Conservation (phyloP, 2,888 invertebrate genomes). For the Deilephila porcellus region DNA sequence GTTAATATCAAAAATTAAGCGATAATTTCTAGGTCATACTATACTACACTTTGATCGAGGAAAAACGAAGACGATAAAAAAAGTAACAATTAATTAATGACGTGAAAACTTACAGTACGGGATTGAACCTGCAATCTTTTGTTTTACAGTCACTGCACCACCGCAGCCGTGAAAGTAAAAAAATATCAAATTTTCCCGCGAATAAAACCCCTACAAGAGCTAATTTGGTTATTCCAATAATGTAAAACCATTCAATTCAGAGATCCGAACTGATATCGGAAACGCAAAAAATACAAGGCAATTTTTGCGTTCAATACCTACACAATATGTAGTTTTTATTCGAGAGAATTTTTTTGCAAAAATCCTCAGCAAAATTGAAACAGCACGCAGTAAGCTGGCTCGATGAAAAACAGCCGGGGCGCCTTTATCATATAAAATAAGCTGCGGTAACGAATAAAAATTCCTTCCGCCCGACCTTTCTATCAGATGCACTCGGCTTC, state of each 20-base stretch:
- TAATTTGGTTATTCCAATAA: neutral
- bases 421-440: slow-evolving; percentile 47
- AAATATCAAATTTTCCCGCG: neutral
- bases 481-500: slow-evolving; percentile 58
- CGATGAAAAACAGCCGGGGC: slow-evolving; percentile 47
- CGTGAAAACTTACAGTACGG: too few relatives aligned
- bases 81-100: too few relatives aligned
- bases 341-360: neutral
- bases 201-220: neutral
- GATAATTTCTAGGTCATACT: too few relatives aligned
- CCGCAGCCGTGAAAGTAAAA: neutral
- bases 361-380: slow-evolving; percentile 28
- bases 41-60: too few relatives aligned
- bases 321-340: slow-evolving; percentile 6
- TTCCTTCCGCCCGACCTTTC: slow-evolving; percentile 55
- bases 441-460: slow-evolving; percentile 54
- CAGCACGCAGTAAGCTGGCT: slow-evolving; percentile 25
- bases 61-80: too few relatives aligned
- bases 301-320: neutral
- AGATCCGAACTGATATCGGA: neutral
- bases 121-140: too few relatives aligned
- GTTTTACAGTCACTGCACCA: neutral
- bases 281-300: neutral
- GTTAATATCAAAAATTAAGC: too few relatives aligned
- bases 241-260: neutral